Evolutionary conservation across 2,113 vertebrate genomes (phyloP).

Genomic region (Nannobrachium achirus): DNA sequence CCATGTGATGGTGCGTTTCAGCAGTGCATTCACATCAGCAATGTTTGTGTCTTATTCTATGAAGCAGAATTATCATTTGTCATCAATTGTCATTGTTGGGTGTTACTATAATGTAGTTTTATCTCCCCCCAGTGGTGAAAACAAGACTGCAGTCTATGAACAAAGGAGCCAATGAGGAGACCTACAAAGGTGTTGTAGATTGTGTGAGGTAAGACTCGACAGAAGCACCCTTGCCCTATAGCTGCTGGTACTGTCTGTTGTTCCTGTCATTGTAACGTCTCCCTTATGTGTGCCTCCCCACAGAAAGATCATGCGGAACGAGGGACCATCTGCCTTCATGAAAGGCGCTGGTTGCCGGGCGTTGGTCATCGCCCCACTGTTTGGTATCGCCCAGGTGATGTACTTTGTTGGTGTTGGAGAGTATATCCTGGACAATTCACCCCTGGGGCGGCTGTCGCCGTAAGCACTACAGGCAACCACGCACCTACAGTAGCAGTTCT

Average conservation of each 20-base stretch:
- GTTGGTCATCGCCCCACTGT: conserved; percentile 85
- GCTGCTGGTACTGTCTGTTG: rapidly evolving
- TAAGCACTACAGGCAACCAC: conserved; percentile 31
- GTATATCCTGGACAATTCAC: conserved; percentile 76
- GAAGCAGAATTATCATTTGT: neutral
- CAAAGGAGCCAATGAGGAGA: conserved; percentile 81
- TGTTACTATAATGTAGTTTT: no score
- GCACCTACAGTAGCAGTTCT: neutral
- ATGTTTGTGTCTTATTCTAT: neutral
- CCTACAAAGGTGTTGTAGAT: conserved; percentile 80
- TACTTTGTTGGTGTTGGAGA: conserved; percentile 84
- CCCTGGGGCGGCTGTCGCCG: conserved; percentile 57
- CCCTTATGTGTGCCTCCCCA: conserved; percentile 9
- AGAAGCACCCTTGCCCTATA: neutral
- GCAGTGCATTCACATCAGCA: neutral
- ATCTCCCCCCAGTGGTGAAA: conserved; percentile 78
- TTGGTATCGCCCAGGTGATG: conserved; percentile 86
- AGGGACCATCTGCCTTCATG: conserved; percentile 83
- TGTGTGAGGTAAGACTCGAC: conserved; percentile 70
- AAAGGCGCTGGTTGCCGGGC: conserved; percentile 84
- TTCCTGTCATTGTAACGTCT: neutral
- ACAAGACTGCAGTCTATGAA: conserved; percentile 83
- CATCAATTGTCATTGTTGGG: neutral
- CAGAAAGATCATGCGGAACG: conserved; percentile 82
- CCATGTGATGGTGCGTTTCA: conserved; percentile 82